A percentile compares a stretch with the other conserved stretches of the same genome.
These are phyloP conservation scores for Aphaenogaster ashmeadi DNA, from an alignment of 1,140 invertebrate species.

Conservation along the genomic window DNA sequence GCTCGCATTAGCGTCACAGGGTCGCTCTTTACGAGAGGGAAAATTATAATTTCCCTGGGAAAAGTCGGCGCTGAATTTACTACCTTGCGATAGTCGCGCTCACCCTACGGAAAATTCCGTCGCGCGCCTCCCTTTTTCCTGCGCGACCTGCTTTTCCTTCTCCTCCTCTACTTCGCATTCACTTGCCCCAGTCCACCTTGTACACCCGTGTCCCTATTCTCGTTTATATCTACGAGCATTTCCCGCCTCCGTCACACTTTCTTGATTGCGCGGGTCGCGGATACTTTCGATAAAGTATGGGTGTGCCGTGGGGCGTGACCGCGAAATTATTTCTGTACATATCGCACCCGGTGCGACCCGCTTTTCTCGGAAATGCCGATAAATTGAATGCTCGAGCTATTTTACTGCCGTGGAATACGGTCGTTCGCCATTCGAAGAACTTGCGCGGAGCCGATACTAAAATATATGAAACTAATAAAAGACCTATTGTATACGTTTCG, in stretches of 20 bases:
- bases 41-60: conserved; percentile 85
- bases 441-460: neutral
- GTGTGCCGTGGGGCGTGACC: conserved; percentile 34
- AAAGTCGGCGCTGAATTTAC: conserved; percentile 82
- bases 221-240: conserved; percentile 53
- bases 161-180: neutral
- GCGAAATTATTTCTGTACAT: conserved; percentile 57
- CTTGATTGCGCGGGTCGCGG: conserved; percentile 39
- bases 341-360: conserved; percentile 13
- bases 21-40: conserved; percentile 82
- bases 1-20: conserved; percentile 84
- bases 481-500: neutral
- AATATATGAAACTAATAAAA: neutral
- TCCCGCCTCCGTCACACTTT: conserved; percentile 44
- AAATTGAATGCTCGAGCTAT: conserved; percentile 27
- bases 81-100: conserved; percentile 79
- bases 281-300: conserved; percentile 44
- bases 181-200: conserved; percentile 16
- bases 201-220: conserved; percentile 48
- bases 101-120: conserved; percentile 51
- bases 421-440: neutral
- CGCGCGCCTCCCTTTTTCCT: conserved; percentile 4
- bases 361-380: conserved; percentile 10
- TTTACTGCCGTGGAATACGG: neutral
- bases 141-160: conserved; percentile 11